Percentiles rank a stretch among this genome's conserved stretches.
phyloP scores from a whole-genome alignment of 2,113 vertebrate species.

The Zosterops japonicus region DNA sequence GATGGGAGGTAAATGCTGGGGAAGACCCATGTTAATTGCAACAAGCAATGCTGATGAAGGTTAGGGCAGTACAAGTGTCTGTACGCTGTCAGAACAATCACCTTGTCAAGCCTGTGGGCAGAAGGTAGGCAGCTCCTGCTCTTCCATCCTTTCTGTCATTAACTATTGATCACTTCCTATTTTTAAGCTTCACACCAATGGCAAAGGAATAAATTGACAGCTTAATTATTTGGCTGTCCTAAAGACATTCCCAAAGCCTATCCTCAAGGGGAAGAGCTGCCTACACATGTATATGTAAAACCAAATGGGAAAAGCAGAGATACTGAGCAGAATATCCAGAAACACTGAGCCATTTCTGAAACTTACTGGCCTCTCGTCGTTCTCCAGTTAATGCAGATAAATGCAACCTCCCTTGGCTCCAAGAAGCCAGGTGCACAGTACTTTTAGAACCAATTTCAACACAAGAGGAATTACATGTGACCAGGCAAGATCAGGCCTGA shows the following conservation, averaged over 20 bases:
- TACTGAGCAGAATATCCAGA: neutral
- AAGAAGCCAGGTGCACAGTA: neutral
- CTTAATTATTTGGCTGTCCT: conserved; percentile 17
- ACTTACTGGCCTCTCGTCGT: neutral
- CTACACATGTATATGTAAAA: neutral
- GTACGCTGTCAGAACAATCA: neutral
- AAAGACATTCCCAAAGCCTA: neutral
- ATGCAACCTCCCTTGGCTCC: neutral
- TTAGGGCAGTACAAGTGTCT: neutral
- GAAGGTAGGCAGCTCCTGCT: neutral
- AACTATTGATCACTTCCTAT: conserved; percentile 35
- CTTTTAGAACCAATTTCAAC: neutral
- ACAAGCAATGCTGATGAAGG: neutral
- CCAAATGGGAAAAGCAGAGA: neutral
- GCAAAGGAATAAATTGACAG: conserved; percentile 16
- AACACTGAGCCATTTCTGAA: neutral
- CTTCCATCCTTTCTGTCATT: neutral
- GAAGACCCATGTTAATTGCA: conserved; percentile 18
- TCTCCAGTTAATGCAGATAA: neutral
- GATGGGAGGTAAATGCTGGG: neutral
- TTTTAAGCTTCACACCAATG: conserved; percentile 10
- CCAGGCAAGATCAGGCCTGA: neutral
- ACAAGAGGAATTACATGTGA: neutral
- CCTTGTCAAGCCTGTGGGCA: conserved; percentile 25
- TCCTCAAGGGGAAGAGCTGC: neutral